These are phyloP conservation scores for Nasonia giraulti DNA, from an alignment of 1,140 invertebrate species.

Conservation along the genomic window DNA sequence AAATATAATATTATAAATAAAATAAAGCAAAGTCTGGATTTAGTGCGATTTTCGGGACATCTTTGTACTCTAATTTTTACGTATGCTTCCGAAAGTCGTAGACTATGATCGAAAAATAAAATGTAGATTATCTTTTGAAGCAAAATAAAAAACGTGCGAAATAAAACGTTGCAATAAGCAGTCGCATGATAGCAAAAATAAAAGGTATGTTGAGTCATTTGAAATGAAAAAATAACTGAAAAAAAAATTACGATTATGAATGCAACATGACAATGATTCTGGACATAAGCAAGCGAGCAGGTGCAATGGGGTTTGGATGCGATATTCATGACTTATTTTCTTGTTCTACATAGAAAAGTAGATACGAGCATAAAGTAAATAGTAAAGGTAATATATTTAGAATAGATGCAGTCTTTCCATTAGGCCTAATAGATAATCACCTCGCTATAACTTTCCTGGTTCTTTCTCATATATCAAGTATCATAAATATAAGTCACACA, in stretches of 20 bases:
- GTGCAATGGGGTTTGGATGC: constrained; percentile 28
- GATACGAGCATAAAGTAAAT: not conserved
- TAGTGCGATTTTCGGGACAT: not conserved
- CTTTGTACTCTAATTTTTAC: not conserved
- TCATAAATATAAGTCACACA: constrained; percentile 14
- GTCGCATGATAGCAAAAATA: constrained; percentile 29
- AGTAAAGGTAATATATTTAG: not conserved
- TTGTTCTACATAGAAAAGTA: not conserved
- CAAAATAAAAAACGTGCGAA: constrained; percentile 47
- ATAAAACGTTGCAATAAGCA: constrained; percentile 37
- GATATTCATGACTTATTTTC: not conserved
- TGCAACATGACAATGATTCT: constrained; percentile 46
- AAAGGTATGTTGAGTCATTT: constrained; percentile 1
- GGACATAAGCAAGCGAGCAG: constrained; percentile 47
- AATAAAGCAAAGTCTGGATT: not conserved
- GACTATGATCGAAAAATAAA: not conserved
- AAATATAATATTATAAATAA: constrained; percentile 7
- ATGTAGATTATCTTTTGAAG: constrained; percentile 22
- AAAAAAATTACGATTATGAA: constrained; percentile 18
- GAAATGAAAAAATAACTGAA: constrained; percentile 2
- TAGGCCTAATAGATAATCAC: not conserved
- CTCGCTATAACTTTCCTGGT: not conserved
- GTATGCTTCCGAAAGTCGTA: constrained; percentile 6
- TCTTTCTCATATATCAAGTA: constrained; percentile 7
- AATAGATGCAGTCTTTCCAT: not conserved